phyloP scores from a whole-genome alignment of 2,888 invertebrate species.

The Caenorhabditis macrosperma region DNA sequence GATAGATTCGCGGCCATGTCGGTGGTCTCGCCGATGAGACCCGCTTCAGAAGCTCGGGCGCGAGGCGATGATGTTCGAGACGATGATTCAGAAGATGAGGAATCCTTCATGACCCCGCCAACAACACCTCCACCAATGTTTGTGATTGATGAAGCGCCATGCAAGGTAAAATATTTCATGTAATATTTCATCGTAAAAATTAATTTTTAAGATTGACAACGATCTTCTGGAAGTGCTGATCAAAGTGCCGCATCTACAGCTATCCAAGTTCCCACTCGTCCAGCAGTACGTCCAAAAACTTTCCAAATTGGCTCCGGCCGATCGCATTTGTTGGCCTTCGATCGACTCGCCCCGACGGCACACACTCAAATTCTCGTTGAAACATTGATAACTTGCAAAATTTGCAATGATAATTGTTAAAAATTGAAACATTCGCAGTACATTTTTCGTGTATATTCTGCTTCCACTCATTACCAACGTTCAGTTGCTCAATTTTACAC shows the following conservation, averaged over 20 bases:
- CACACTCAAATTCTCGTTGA: not conserved
- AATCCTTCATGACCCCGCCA: conserved; percentile 54
- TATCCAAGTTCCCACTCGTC: conserved; percentile 13
- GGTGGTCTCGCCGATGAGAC: conserved; percentile 37
- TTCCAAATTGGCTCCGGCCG: not conserved
- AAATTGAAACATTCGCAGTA: no score
- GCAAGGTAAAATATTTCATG: no score
- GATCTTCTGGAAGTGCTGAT: conserved; percentile 48
- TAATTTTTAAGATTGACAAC: conserved; percentile 41
- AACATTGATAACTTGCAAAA: not conserved
- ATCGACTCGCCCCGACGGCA: conserved; percentile 23
- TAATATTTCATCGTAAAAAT: no score
- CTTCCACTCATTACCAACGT: not conserved
- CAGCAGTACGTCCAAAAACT: conserved; percentile 31
- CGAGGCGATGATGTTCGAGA: not conserved
- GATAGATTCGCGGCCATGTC: conserved; percentile 48
- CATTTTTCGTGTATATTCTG: no score
- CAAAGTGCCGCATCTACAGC: not conserved
- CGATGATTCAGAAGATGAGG: conserved; percentile 32
- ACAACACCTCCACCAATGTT: conserved; percentile 57
- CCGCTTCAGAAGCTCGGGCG: not conserved
- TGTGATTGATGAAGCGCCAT: conserved; percentile 53
- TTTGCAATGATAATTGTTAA: not conserved
- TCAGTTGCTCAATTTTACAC: not conserved
- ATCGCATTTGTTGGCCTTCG: conserved; percentile 25